Conservation (phyloP, 2,113 vertebrate species). For the Pteropus alecto region DNA sequence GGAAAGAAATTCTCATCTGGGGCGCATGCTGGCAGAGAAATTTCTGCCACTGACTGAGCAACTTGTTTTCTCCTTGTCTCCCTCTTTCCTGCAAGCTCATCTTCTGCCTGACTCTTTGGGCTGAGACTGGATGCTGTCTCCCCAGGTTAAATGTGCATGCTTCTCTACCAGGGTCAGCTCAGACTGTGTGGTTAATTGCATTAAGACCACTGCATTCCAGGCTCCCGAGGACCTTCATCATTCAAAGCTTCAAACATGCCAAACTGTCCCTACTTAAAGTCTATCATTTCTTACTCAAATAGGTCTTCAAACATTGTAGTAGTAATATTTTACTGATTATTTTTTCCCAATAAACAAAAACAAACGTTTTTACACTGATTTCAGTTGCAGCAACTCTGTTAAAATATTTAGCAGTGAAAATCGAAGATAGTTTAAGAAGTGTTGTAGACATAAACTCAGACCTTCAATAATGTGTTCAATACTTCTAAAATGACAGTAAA, state of each 20-base stretch:
- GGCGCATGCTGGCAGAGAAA: not conserved
- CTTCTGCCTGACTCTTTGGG: not conserved
- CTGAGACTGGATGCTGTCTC: not conserved
- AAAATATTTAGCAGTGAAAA: slow-evolving; percentile 37
- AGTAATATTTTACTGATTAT: not conserved
- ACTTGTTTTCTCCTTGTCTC: not conserved
- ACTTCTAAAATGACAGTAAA: slow-evolving; percentile 19
- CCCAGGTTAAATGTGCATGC: rapidly evolving
- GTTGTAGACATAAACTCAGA: not conserved
- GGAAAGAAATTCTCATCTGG: not conserved
- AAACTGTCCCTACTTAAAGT: rapidly evolving
- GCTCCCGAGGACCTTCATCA: not conserved
- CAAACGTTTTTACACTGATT: not conserved
- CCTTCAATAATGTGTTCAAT: slow-evolving; percentile 18
- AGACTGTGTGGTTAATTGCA: rapidly evolving
- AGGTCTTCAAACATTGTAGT: not conserved
- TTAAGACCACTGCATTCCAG: rapidly evolving
- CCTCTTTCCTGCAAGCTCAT: not conserved
- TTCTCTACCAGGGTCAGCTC: rapidly evolving
- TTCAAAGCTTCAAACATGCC: not conserved
- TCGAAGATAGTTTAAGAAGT: slow-evolving; percentile 11
- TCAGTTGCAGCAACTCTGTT: slow-evolving; percentile 12
- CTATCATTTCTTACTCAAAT: not conserved
- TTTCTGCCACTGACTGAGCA: no score
- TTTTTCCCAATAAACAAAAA: not conserved